These are phyloP conservation scores for Conchocele bisecta DNA, from an alignment of 2,888 invertebrate genomes.

Conservation along the genomic window DNA sequence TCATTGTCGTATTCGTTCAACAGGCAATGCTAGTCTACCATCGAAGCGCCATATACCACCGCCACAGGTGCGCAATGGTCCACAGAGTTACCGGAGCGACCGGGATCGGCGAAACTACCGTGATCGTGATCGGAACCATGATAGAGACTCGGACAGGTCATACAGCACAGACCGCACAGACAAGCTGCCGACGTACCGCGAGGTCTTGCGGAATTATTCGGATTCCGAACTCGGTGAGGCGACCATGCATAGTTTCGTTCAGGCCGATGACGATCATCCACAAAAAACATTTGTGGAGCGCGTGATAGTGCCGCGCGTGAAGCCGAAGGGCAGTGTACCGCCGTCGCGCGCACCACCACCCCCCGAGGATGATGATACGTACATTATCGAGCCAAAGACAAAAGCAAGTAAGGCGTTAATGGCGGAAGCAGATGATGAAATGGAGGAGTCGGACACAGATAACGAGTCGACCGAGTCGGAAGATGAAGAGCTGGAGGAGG, in stretches of 20 bases:
- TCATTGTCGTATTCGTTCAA: too few species aligned
- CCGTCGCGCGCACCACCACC: constrained; percentile 42
- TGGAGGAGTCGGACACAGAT: constrained; percentile 59
- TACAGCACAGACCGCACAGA: constrained; percentile 24
- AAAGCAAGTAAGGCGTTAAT: constrained; percentile 33
- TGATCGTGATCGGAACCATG: constrained; percentile 35
- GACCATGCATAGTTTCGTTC: constrained; percentile 59
- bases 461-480: constrained; percentile 56
- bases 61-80: too few species aligned
- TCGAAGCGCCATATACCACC: too few species aligned
- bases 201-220: constrained; percentile 45
- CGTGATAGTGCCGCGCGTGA: constrained; percentile 62
- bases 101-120: constrained; percentile 15
- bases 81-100: constrained; percentile 18
- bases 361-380: constrained; percentile 58
- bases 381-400: constrained; percentile 60
- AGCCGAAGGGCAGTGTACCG: constrained; percentile 13
- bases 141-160: constrained; percentile 35
- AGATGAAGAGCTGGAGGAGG: constrained; percentile 37
- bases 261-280: constrained; percentile 69
- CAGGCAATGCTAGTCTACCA: too few species aligned
- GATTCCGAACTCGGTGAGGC: constrained; percentile 34
- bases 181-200: constrained; percentile 50
- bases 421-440: constrained; percentile 54
- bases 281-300: constrained; percentile 69